Evolutionary conservation across 2,797 vertebrate species (phyloP), one percentile per base, ranked within the genome.

Genomic region (Hipposideros larvatus): DNA sequence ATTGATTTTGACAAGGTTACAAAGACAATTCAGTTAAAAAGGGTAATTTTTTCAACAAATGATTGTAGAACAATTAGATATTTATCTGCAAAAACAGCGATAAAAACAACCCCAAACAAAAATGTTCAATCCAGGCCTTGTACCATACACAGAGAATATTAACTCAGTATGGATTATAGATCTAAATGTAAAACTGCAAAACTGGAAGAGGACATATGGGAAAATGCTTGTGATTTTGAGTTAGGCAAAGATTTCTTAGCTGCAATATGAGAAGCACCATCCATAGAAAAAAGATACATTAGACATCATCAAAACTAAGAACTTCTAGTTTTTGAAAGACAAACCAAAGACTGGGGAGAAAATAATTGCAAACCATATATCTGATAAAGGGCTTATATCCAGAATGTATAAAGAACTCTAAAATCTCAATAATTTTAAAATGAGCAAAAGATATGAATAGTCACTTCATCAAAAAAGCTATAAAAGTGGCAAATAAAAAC

Each of bases 221-320:
- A 87, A 90, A 94, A 83, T 68, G 55, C 83, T 82, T 71, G 26
- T 71, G n/a, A 84, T 6, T 26, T 66, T 34, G 43, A 90, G 34
- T 75, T 82, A 74, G 68, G 55, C 26, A 55, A 87, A 91, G 46
- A 86, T 83, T 91, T 86, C 53, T 95, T 80, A 90, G 71, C 53
- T 15, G 16, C 14, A 59, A 31, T 18, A 41, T 80, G 53, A 70
- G 87, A 95, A 90, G 9, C 34, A 63, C 34, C 43, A 37, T 79
- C 34, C 19, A 63, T 65, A 48, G 59, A 61, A 59, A 61, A 13
- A 5, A 34, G 37, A 10, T 87, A 24, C 46, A 71, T 90, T 51
- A 73, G 46, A 80, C 51, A 34, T 43, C n/a, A n/a, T 84, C 41
- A 91, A 68, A 89, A 78, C 91, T 87, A 94, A 94, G 11, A 91